Evolutionary conservation across 2,113 vertebrate species (phyloP), one percentile per base, ranked within the genome.

Genomic region (Micromys minutus): DNA sequence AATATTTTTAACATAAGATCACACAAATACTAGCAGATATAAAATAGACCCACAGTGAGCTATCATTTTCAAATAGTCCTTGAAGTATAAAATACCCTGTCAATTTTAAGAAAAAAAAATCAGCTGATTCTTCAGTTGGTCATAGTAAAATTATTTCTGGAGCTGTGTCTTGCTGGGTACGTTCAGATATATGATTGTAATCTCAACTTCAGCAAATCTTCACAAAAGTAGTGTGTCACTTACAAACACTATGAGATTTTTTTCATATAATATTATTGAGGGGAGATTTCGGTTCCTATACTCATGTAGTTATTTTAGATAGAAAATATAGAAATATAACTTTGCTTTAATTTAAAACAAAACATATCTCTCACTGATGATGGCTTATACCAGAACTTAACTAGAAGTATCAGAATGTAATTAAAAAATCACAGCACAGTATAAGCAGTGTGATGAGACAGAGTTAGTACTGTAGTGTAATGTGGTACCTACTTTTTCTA

Each of bases 211-310:
- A 85, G 52, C 71, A 93, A 88, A 88, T 13, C 50, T 89, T 95
- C 75, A 91, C 1, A 93, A 84, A 90, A 1, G 83, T 87, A 93
- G 91, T 45, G 5, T 95, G 39, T 74, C 4, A 87, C 61, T 95
- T 96, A 83, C 95, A 97, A 92, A 22, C 57, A 31, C 39, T 90
- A 15, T 91, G 95, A 94, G 96, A 97, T 79, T 76, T 59, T 69
- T 31, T 13, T 93, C 36, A 87, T 96, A 86, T n/a, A 3, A 87
- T 87, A 87, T 94, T 89, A 94, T 52, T n/a, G 97, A 29, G 1
- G 17, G 61, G 94, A 95, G 11, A 69, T 75, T 65, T 21, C 9
- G 69, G 34, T 87, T 95, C 3, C 77, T 97, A 5, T 9, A 15
- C 2, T 93, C 55, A n/a, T 63, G 11, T 94, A 39, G 8, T 7